A percentile compares a stretch with the other conserved stretches of the same genome.
These are phyloP conservation scores for Rhinopomastus cyanomelas DNA, from an alignment of 2,113 vertebrate genomes.

Conservation along the genomic window DNA sequence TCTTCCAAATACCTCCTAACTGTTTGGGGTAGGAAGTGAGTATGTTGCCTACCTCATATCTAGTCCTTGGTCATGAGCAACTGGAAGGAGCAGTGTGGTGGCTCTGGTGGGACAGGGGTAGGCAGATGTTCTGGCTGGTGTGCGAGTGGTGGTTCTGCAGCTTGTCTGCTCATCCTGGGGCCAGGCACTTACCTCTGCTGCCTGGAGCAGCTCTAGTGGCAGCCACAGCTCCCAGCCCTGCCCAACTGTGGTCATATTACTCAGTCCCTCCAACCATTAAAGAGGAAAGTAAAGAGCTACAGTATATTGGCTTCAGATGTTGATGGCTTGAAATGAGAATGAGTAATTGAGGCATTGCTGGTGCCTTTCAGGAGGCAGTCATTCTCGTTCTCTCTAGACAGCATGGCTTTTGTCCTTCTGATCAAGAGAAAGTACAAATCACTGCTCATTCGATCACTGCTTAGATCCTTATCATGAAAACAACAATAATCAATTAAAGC, in stretches of 20 bases:
- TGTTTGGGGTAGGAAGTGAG: not conserved
- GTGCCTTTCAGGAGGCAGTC: not conserved
- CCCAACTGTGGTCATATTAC: fast-evolving
- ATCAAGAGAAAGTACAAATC: not conserved
- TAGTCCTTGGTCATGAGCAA: too few species aligned
- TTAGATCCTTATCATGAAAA: slow-evolving; percentile 1
- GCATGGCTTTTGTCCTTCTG: not conserved
- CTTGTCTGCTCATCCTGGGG: fast-evolving
- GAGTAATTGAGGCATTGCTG: fast-evolving
- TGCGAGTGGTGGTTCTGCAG: not conserved
- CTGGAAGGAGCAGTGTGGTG: fast-evolving
- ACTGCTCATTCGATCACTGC: not conserved
- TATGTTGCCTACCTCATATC: not conserved
- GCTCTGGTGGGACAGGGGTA: too few species aligned
- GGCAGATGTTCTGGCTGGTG: fast-evolving
- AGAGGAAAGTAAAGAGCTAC: not conserved
- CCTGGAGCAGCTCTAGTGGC: not conserved
- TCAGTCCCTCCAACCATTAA: not conserved
- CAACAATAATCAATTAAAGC: not conserved
- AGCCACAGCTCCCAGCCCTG: fast-evolving
- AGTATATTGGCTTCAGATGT: not conserved
- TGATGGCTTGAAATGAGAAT: not conserved
- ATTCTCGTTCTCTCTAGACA: not conserved
- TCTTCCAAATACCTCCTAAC: not conserved
- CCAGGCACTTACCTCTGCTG: not conserved